Evolutionary conservation across 2,888 invertebrate species (phyloP), one percentile per base, ranked within the genome.

Genomic region (Hedya salicella): DNA sequence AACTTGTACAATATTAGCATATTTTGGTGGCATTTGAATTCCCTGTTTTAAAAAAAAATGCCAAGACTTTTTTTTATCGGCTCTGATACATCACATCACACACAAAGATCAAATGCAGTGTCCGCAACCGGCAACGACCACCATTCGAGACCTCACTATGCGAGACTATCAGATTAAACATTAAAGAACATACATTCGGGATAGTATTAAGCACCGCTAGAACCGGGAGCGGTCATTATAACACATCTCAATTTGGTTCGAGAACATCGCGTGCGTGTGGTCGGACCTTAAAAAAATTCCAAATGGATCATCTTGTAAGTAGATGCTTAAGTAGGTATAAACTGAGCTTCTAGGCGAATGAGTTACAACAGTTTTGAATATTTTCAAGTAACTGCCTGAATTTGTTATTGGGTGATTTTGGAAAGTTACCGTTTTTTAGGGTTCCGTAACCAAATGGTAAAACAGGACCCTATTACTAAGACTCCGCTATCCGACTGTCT

Each of bases 221-320:
- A 85, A 85, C 85, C 84, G 84, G 85, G 79, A 77, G 83, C 80
- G 80, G 85, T 86, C 85, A 88, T 90, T 91, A 90, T 90, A 81
- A 89, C 91, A 91, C 91, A 82, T 91, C 91, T 91, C 90, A 88
- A 90, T 90, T 90, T 85, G 78, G 86, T 83, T 84, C 84, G 16
- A 11, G 25, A 6, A 6, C 82, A 82, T 86, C 85, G 83, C 88
- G 85, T 85, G 88, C 89, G 90, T 88, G 91, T 90, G 91, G 90
- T 60, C 64, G 44, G 21, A 1, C 21, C 25, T 44, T 62, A 39
- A 59, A 54, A 63, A 52, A 65, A 4, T 4, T 17, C 17, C 13
- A 48, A 36, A 59, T 49, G 13, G 39, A 25, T 59, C 46, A 32
- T 48, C 19, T 21, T 17, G 56, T 14, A 44, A 11, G 36, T 11